phyloP scores from a whole-genome alignment of 1,140 invertebrate species.

The Calliphora vicina region DNA sequence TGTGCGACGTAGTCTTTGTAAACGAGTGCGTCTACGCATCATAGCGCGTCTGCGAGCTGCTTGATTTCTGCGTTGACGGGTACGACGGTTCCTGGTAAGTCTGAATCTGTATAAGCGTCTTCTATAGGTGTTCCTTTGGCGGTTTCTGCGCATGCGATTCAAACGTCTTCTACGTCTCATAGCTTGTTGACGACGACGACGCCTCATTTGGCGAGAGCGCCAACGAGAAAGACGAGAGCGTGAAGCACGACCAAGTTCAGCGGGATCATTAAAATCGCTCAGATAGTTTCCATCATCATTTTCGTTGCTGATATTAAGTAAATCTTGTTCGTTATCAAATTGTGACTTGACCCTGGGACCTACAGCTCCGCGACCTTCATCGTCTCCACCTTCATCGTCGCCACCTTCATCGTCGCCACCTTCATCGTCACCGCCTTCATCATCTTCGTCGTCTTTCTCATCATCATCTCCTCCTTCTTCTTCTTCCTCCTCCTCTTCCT shows the following conservation, averaged over 20 bases:
- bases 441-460: slow-evolving; percentile 16
- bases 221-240: neutral
- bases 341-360: neutral
- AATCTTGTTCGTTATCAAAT: slow-evolving; percentile 3
- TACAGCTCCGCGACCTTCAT: neutral
- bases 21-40: too few relatives aligned
- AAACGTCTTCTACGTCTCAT: neutral
- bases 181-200: slow-evolving; percentile 29
- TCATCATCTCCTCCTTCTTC: neutral
- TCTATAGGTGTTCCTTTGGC: too few relatives aligned
- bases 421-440: neutral
- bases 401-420: neutral
- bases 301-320: neutral
- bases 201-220: slow-evolving; percentile 17
- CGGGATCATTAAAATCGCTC: too few relatives aligned
- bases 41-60: too few relatives aligned
- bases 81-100: neutral
- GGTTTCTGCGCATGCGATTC: too few relatives aligned
- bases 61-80: too few relatives aligned
- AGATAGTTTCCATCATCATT: neutral
- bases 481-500: slow-evolving; percentile 14
- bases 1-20: too few relatives aligned
- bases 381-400: neutral
- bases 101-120: too few relatives aligned
- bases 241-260: slow-evolving; percentile 26